A percentile compares a stretch with the other conserved stretches of the same genome.
These are phyloP conservation scores for Willisornis vidua DNA, from an alignment of 2,113 vertebrate genomes.

Conservation along the genomic window DNA sequence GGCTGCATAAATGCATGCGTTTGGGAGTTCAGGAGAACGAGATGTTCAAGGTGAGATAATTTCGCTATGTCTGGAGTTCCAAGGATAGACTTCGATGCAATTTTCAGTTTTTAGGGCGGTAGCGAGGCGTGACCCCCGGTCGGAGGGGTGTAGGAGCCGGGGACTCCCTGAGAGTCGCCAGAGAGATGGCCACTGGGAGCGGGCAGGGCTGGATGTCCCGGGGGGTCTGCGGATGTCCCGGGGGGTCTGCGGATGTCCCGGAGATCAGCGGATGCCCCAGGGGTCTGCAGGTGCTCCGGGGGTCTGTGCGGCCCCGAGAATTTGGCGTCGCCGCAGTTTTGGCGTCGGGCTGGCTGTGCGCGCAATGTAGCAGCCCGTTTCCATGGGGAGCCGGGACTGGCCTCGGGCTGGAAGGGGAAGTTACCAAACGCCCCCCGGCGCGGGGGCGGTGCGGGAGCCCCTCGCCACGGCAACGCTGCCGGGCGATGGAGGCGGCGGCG, in stretches of 20 bases:
- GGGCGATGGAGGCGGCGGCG: neutral
- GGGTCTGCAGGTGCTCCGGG: neutral
- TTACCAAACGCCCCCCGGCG: neutral
- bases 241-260: too few species aligned
- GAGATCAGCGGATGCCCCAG: too few species aligned
- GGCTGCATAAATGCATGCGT: accelerated
- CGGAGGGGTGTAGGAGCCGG: neutral
- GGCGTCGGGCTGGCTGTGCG: neutral
- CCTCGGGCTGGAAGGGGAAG: neutral
- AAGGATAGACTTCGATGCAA: accelerated
- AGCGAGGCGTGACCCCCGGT: accelerated
- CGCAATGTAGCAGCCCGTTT: neutral
- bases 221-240: too few species aligned
- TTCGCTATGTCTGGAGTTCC: accelerated
- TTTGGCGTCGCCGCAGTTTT: neutral
- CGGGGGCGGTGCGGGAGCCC: too few species aligned
- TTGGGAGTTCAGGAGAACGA: accelerated
- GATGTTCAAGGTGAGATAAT: neutral
- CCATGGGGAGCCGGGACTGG: neutral
- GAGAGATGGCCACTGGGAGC: neutral
- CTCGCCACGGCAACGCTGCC: neutral
- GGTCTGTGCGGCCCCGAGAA: neutral
- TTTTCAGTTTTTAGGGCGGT: neutral
- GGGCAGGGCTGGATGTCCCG: neutral
- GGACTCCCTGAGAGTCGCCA: neutral